These are phyloP conservation scores for Indicator maculatus DNA, from an alignment of 2,113 vertebrate species.

Conservation along the genomic window DNA sequence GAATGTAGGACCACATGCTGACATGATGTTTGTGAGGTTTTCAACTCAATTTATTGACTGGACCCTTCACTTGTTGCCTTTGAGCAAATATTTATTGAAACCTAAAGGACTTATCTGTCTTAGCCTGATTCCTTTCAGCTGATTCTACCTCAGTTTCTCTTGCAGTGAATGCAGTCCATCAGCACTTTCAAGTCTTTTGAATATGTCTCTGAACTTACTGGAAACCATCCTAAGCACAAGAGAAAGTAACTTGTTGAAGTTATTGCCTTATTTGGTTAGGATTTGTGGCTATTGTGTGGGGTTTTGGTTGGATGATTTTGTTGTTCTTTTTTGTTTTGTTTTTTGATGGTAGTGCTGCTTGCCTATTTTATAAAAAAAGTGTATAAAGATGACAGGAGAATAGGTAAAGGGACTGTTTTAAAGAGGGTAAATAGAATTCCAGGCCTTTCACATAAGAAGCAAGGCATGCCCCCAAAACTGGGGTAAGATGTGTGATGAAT, in stretches of 20 bases:
- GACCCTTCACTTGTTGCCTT: neutral
- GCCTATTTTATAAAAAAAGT: neutral
- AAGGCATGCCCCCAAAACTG: neutral
- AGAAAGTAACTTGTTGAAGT: neutral
- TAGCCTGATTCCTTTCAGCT: neutral
- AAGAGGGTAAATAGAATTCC: neutral
- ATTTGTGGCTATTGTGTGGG: neutral
- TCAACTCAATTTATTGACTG: neutral
- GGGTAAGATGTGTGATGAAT: neutral
- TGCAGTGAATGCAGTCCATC: neutral
- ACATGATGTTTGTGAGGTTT: neutral
- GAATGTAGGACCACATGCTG: neutral
- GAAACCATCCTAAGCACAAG: neutral
- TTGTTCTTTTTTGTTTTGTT: too few species aligned
- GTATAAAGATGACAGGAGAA: neutral
- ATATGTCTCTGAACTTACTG: neutral
- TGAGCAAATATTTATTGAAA: neutral
- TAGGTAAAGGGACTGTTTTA: neutral
- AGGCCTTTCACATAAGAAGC: neutral
- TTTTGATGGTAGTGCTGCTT: neutral
- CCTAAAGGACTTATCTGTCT: neutral
- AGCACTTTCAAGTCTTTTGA: neutral
- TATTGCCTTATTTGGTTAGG: neutral
- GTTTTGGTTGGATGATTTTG: neutral
- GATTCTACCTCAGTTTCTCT: neutral